Evolutionary conservation across 2,113 vertebrate species (phyloP), one percentile per base, ranked within the genome.

Genomic region (Epinephelus cyanopodus): DNA sequence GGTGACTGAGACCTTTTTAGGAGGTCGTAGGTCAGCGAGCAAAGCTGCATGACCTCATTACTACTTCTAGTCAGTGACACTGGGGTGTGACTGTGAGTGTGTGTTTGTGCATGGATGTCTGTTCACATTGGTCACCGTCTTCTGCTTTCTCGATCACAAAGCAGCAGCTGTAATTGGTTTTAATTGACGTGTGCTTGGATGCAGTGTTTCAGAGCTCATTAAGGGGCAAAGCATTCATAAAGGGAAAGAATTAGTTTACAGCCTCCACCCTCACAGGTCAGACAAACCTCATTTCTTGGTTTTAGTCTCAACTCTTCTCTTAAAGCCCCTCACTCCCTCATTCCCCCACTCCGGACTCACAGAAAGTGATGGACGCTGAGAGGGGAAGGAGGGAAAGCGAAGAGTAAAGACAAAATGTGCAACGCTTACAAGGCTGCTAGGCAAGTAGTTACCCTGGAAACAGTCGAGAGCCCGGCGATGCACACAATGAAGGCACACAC

Each of bases 401-500:
- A 77, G 78, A 87, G 86, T 82, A 77, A 81, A 84, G 89, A 90
- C 74, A 89, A 90, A 91, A 88, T 94, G 90, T 92, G 92, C 87
- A 93, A 93, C 39, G 71, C 90, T 88, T 90, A 83, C 87, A 79
- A 90, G 74, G 82, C 92, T 91, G 78, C 92, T 77, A 75, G 87
- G 89, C 85, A 92, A 94, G 90, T 90, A 94, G 94, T 96, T 95
- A 89, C 95, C 95, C 90, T 95, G 95, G 95, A 93, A 96, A 96
- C 95, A 84, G 92, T 93, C 42, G 88, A 94, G 92, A 92, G 90
- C 77, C 89, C 74, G 62, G 84, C 52, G 85, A 90, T 87, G 75
- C 88, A 91, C 92, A 92, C 92, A 92, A 90, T 89, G 85, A 84
- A 78, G 54, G 27, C 90, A 82, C 77, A 73, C 82, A 88, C 65